A percentile compares a stretch with the other conserved stretches of the same genome.
Conservation (phyloP, 2,113 vertebrate species). For the Chionis minor region DNA sequence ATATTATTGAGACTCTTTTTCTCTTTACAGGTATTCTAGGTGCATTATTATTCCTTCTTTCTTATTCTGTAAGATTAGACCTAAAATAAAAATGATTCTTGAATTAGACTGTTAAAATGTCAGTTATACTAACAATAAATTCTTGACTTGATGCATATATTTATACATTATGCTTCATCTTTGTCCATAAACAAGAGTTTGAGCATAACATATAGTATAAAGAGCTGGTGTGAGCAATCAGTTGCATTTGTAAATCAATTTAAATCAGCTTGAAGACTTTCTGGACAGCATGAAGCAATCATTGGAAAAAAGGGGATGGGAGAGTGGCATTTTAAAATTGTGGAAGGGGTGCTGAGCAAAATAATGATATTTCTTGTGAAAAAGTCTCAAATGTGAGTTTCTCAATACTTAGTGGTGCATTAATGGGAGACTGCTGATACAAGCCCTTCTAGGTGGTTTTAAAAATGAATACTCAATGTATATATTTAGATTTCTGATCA, state of each 20-base stretch:
- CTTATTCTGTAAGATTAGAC: not conserved
- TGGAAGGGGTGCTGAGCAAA: not conserved
- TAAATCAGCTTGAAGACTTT: slow-evolving; percentile 4
- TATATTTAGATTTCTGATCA: not conserved
- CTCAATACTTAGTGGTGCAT: not conserved
- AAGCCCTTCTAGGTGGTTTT: not conserved
- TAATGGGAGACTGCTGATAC: not conserved
- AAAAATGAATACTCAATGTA: not conserved
- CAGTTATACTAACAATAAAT: not conserved
- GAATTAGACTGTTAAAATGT: not conserved
- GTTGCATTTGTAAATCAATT: slow-evolving; percentile 9
- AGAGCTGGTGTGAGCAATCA: not conserved
- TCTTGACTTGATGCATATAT: not conserved
- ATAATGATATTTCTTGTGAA: not conserved
- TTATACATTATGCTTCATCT: not conserved
- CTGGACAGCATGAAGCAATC: not conserved
- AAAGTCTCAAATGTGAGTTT: not conserved
- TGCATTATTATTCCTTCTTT: not conserved
- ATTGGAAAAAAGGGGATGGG: not conserved
- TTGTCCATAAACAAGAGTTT: not conserved
- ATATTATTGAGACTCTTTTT: not conserved
- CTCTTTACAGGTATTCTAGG: not conserved
- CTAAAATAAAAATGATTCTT: not conserved
- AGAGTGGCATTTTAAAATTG: not conserved
- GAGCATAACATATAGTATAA: not conserved